Base-by-base conservation (phyloP, 2,113 vertebrate genomes). In the Python bivittatus region DNA sequence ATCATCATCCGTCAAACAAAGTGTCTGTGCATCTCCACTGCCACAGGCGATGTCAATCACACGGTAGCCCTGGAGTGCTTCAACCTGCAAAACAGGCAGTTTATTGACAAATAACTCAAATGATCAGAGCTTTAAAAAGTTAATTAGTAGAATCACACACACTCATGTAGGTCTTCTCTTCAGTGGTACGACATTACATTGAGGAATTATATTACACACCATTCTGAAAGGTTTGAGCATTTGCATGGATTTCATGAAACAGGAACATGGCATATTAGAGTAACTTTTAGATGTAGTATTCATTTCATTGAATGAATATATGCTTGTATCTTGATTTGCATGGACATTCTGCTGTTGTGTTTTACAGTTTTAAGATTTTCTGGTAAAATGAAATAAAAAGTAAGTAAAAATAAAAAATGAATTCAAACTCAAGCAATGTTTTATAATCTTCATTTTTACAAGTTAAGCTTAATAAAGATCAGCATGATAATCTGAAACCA, bases 21-120 rank as follows among this genome's bases (percentile, higher is more conserved):
- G 96, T 0, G 99, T 99, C 97, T 99, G 99, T 20, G 99, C 99
- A 6, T 99, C 99, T 20, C 99, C 99, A 0, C 99, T 99, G 94
- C 99, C 99, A 90, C 99, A 99, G 23, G 99, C 99, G 25, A 99
- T 98, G 15, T 99, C 99, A 2, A 99, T 99, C 93, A 99, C 99
- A 58, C 98, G 97, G 97, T 99, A 99, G 90, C 99, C 99, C 97
- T 99, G 99, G 17, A 99, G 98, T 0, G 98, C 99, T 94, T 99
- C 99, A 98, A 99, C 99, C 99, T 99, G 95, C 23, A 95, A 86
- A 86, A 42, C 89, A 88, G n/a, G 42, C 29, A 52, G 4, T 83
- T 84, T 89, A 3, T 88, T 91, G 20, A 52, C 11, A 58, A 79
- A 91, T 1, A 48, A 85, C n/a, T 84, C 2, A 11, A 0, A 17